A percentile compares a stretch with the other conserved stretches of the same genome.
Conservation (phyloP, 2,888 invertebrate genomes). For the Lamellibrachia satsuma region DNA sequence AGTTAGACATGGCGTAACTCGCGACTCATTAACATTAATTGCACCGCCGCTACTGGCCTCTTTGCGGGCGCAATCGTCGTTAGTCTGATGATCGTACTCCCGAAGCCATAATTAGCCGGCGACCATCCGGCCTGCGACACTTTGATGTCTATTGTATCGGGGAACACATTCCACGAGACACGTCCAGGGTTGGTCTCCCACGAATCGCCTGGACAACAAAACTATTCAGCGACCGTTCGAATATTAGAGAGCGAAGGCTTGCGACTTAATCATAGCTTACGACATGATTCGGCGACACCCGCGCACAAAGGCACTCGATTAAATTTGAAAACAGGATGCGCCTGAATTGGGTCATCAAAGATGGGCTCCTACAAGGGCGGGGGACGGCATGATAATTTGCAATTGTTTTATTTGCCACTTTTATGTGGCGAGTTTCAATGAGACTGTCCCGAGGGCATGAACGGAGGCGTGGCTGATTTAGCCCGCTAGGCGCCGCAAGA, state of each 20-base stretch:
- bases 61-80: not conserved
- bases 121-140: slow-evolving; percentile 13
- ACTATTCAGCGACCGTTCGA: not conserved
- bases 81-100: not conserved
- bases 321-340: not conserved
- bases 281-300: not conserved
- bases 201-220: not conserved
- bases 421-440: not conserved
- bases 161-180: slow-evolving; percentile 1
- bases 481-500: not conserved
- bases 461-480: not conserved
- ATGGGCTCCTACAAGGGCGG: not conserved
- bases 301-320: not conserved
- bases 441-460: not conserved
- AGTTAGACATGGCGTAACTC: slow-evolving; percentile 9
- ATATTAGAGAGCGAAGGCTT: not conserved
- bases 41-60: not conserved
- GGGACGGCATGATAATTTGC: slow-evolving; percentile 4
- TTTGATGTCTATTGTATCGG: not conserved
- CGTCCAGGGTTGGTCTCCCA: not conserved
- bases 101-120: not conserved
- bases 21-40: not conserved
- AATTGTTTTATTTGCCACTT: slow-evolving; percentile 17
- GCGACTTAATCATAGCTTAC: not conserved
- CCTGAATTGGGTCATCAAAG: slow-evolving; percentile 12